Conservation (phyloP, 2,113 vertebrate species). For the Aix galericulata region DNA sequence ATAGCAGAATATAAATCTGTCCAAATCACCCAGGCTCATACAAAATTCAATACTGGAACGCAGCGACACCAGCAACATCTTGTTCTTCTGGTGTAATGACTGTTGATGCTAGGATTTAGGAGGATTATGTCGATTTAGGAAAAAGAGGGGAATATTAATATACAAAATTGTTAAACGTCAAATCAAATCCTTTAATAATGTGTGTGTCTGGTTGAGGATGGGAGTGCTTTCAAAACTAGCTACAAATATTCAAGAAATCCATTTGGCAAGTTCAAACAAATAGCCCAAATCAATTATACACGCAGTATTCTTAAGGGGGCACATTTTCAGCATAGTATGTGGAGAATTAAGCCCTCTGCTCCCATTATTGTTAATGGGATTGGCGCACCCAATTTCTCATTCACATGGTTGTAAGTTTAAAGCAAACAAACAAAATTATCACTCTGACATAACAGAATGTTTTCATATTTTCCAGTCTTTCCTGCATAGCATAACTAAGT, state of each 20-base stretch:
- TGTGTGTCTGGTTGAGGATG: conserved; percentile 73
- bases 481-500: neutral
- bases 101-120: conserved; percentile 78
- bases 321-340: conserved; percentile 57
- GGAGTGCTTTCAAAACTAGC: conserved; percentile 75
- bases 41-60: conserved; percentile 51
- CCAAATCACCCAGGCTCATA: conserved; percentile 68
- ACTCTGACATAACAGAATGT: conserved; percentile 20
- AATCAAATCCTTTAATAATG: conserved; percentile 80
- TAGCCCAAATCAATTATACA: conserved; percentile 72
- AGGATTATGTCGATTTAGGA: conserved; percentile 75
- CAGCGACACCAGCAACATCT: conserved; percentile 69
- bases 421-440: conserved; percentile 17
- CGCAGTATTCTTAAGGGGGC: conserved; percentile 47
- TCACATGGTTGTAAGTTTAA: conserved; percentile 29
- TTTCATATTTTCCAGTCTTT: conserved; percentile 41
- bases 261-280: conserved; percentile 79
- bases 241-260: conserved; percentile 77
- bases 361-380: conserved; percentile 40
- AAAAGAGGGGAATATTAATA: conserved; percentile 80
- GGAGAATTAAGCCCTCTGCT: conserved; percentile 58
- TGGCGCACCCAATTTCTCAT: conserved; percentile 51
- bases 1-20: conserved; percentile 77
- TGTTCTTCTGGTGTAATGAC: conserved; percentile 77
- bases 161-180: conserved; percentile 81